A percentile compares a stretch with the other conserved stretches of the same genome.
phyloP scores from a whole-genome alignment of 2,888 invertebrate genomes.

The Tillus elongatus region DNA sequence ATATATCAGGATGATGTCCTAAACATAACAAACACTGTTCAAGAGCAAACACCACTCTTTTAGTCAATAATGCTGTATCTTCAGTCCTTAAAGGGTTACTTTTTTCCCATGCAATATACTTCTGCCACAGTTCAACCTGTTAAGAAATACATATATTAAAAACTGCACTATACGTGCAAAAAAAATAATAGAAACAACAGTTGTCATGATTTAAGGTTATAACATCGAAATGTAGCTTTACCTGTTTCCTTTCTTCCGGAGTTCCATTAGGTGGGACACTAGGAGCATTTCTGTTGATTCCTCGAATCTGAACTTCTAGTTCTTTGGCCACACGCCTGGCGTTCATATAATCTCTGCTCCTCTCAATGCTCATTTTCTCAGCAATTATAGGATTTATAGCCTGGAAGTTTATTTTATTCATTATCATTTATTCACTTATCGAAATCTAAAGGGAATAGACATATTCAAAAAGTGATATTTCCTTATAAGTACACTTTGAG shows the following conservation, averaged over 20 bases:
- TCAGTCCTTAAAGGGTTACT: conserved; percentile 93
- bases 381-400: conserved; percentile 70
- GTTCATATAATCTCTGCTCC: conserved; percentile 96
- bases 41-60: conserved; percentile 95
- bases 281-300: conserved; percentile 89
- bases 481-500: too few relatives aligned
- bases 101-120: conserved; percentile 96
- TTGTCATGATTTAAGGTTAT: background rate
- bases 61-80: conserved; percentile 86
- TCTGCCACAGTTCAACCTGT: conserved; percentile 99
- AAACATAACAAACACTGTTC: conserved; percentile 94
- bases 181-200: background rate
- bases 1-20: conserved; percentile 96
- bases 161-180: conserved; percentile 1
- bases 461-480: too few relatives aligned
- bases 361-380: conserved; percentile 95
- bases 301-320: conserved; percentile 88
- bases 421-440: too few relatives aligned
- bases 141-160: too few relatives aligned
- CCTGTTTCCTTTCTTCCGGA: conserved; percentile 87
- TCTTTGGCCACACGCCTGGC: conserved; percentile 93
- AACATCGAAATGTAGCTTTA: conserved; percentile 37
- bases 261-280: conserved; percentile 91
- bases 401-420: conserved; percentile 22
- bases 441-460: too few relatives aligned